Base-by-base conservation (phyloP, 2,113 vertebrate species). In the Ophiodon elongatus region DNA sequence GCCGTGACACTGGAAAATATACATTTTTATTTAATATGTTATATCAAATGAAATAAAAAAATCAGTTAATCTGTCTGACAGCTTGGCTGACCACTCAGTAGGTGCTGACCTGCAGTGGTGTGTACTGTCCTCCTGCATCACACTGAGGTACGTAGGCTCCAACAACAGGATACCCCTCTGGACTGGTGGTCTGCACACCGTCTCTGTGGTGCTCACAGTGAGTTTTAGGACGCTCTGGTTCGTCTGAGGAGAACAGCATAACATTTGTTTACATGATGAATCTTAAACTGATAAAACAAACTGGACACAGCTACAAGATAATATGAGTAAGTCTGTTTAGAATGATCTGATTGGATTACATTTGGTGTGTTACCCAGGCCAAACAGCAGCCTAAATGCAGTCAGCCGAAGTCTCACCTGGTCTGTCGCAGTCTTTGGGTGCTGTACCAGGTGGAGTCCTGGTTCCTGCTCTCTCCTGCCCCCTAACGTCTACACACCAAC, bases 381-480 rank as follows among this genome's bases (percentile, higher is more conserved):
- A 17, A 57, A 39, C 52, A 59, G 52, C 62, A 14, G 17, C 17
- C 23, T 25, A 15, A 10, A 19, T 39, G 50, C 33, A 39, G 31
- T 7, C 25, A 35, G 13, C 8, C 19, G 2, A 23, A 21, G 6
- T 19, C 92, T 88, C 52, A 98, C 97, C 96, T 94, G 94, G 90
- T 50, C 72, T 88, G 41, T 94, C 59, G 0, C 96, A 97, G 84
- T 86, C 90, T 0, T 78, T 91, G 0, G 67, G 83, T 0, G 85
- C 63, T 15, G 86, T 80, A 64, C 96, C 96, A 0, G 96, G 95
- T 0, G 87, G 81, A 0, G 92, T 96, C 60, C 94, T 93, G 0
- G 96, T 98, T 31, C 96, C 96, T 0, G 92, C 77, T 52, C 95
- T 91, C 89, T 98, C 97, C 56, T 94, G 93, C 11, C 97, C 97